phyloP scores from a whole-genome alignment of 2,113 vertebrate species.

The Anhinga anhinga region DNA sequence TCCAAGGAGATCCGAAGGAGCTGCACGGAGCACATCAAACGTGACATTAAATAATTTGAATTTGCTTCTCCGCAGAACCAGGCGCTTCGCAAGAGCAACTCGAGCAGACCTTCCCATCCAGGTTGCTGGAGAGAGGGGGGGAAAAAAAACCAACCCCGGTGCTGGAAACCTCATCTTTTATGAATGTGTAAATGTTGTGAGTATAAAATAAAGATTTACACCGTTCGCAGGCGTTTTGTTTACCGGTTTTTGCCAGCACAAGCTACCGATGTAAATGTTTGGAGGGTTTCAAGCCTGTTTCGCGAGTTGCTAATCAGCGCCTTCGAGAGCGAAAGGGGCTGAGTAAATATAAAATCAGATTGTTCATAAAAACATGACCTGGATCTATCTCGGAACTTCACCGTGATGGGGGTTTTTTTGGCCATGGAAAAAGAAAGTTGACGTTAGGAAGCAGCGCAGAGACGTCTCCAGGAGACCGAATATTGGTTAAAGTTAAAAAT shows the following conservation, averaged over 20 bases:
- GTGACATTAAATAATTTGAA: neutral
- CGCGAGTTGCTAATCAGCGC: neutral
- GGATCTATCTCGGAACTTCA: accelerated
- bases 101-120: neutral
- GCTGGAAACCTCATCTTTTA: neutral
- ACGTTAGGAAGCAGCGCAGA: neutral
- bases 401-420: neutral
- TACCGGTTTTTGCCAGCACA: neutral
- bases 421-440: neutral
- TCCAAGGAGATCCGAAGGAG: neutral
- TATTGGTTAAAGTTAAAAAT: conserved; percentile 79
- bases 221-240: neutral
- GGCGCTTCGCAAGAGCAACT: neutral
- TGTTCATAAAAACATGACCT: neutral
- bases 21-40: neutral
- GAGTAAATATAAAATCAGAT: neutral
- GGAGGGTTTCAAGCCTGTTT: neutral
- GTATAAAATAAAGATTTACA: conserved; percentile 18
- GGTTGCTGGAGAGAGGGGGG: neutral
- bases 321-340: neutral
- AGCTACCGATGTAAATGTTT: neutral
- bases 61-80: neutral
- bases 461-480: conserved; percentile 55
- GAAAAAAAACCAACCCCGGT: neutral
- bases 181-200: neutral